phyloP scores from a whole-genome alignment of 2,797 vertebrate genomes.

The Hybognathus amarus region DNA sequence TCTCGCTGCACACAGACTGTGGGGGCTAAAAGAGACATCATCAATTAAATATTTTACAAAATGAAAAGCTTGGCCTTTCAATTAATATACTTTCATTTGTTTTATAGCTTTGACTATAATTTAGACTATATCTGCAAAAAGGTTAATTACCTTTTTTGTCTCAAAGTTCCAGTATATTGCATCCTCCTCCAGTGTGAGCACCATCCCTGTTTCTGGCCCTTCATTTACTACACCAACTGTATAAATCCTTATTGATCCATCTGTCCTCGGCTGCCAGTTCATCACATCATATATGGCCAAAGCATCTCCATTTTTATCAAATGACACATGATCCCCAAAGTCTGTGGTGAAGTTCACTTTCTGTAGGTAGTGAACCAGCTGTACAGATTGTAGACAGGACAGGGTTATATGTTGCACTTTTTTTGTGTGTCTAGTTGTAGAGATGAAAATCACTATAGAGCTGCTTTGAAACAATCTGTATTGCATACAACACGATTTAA shows the following conservation, averaged over 20 bases:
- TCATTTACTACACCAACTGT: constrained; percentile 69
- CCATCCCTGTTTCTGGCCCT: constrained; percentile 51
- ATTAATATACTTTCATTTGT: background rate
- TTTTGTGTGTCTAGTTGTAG: background rate
- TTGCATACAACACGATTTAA: too few relatives aligned
- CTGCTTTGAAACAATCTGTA: too few relatives aligned
- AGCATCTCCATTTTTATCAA: constrained; percentile 74
- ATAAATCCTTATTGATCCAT: constrained; percentile 61
- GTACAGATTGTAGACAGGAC: background rate
- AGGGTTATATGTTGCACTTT: background rate
- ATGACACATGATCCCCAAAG: constrained; percentile 73
- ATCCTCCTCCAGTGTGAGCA: constrained; percentile 65
- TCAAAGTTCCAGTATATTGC: constrained; percentile 72
- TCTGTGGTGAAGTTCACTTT: constrained; percentile 65
- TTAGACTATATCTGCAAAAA: background rate
- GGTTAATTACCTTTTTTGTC: constrained; percentile 1
- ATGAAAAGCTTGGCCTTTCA: background rate
- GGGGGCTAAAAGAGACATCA: background rate
- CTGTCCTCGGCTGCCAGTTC: constrained; percentile 69
- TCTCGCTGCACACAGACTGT: constrained; percentile 8
- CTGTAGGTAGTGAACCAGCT: constrained; percentile 53
- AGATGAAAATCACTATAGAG: background rate
- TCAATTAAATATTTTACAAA: constrained; percentile 55
- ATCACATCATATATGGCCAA: constrained; percentile 73
- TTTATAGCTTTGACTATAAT: constrained; percentile 39